Conservation (phyloP, 2,888 invertebrate genomes). For the Sesamia inferens region DNA sequence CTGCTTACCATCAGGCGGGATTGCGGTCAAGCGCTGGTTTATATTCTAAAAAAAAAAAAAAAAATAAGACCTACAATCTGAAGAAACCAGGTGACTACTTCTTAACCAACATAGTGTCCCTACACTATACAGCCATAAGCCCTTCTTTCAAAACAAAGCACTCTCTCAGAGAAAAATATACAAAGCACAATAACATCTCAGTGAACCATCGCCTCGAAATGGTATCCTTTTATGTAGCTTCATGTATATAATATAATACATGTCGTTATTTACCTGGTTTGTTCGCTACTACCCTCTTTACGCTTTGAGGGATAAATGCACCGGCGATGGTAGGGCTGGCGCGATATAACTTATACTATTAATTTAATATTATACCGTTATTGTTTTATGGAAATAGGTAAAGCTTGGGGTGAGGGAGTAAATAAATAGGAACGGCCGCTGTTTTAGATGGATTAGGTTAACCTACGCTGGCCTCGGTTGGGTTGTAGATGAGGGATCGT, state of each 20-base stretch:
- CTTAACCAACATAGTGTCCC: neutral
- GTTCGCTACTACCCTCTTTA: slow-evolving; percentile 51
- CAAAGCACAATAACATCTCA: slow-evolving; percentile 35
- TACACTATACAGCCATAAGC: neutral
- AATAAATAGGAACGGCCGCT: neutral
- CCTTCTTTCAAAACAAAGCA: slow-evolving; percentile 12
- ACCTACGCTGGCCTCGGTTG: too few species aligned
- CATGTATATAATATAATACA: slow-evolving; percentile 45
- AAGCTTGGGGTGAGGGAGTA: neutral
- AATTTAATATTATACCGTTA: neutral
- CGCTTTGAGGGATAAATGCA: slow-evolving; percentile 64
- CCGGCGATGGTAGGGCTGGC: slow-evolving; percentile 37
- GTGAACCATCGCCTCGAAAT: slow-evolving; percentile 30
- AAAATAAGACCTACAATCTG: too few species aligned
- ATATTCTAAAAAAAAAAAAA: too few species aligned
- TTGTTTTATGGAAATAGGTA: neutral
- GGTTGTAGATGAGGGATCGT: too few species aligned
- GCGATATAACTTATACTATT: neutral
- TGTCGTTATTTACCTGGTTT: slow-evolving; percentile 52
- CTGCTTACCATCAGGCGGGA: too few species aligned
- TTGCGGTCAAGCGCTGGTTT: too few species aligned
- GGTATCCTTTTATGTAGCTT: slow-evolving; percentile 38
- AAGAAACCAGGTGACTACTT: neutral
- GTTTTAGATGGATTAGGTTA: neutral
- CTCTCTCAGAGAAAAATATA: slow-evolving; percentile 22